Evolutionary conservation across 2,113 vertebrate genomes (phyloP).

Genomic region (Saimiri boliviensis): DNA sequence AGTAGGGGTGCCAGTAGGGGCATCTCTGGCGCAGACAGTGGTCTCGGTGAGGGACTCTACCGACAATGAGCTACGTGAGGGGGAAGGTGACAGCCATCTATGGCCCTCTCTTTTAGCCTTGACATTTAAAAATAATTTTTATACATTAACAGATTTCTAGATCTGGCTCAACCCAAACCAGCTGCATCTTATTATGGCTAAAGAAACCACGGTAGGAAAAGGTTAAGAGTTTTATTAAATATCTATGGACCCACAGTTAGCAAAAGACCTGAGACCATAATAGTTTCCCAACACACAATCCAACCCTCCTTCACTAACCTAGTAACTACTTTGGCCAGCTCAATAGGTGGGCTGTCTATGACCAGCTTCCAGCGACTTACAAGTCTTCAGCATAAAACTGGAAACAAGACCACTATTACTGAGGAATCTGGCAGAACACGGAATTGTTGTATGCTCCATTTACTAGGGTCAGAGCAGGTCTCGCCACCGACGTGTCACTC

Average conservation of each 20-base stretch:
- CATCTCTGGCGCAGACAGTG: not conserved
- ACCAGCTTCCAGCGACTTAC: not conserved
- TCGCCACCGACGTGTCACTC: not conserved
- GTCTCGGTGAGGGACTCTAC: not conserved
- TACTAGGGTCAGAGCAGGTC: not conserved
- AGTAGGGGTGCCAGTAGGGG: not conserved
- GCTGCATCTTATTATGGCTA: not conserved
- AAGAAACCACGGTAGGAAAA: slow-evolving; percentile 5
- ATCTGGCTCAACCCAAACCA: not conserved
- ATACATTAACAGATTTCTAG: slow-evolving; percentile 4
- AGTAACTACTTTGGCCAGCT: not conserved
- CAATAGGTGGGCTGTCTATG: not conserved
- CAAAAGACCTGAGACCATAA: not conserved
- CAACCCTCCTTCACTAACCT: not conserved
- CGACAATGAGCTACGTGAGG: not conserved
- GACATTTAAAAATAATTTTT: not conserved
- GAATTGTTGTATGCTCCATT: not conserved
- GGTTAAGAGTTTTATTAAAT: not conserved
- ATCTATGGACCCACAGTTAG: not conserved
- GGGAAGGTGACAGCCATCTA: not conserved
- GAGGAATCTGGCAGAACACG: not conserved
- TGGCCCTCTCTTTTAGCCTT: not conserved
- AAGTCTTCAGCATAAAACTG: not conserved
- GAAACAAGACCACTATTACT: not conserved
- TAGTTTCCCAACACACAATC: not conserved